Conservation (phyloP, 1,140 invertebrate genomes). For the Ooceraea biroi region DNA sequence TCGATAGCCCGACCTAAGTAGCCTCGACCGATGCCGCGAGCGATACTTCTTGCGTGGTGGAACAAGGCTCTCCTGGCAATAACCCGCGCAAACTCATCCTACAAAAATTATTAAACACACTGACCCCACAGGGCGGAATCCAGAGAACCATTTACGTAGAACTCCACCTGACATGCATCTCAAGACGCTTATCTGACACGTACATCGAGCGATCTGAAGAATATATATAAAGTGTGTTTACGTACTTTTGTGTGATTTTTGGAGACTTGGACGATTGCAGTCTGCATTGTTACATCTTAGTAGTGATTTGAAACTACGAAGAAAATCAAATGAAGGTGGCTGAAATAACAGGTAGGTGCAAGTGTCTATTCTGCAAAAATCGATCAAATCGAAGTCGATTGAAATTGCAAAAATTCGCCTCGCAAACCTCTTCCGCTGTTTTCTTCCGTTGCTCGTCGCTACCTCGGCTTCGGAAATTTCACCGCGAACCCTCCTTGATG, state of each 20-base stretch:
- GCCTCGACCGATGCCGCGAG: constrained; percentile 24
- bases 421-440: constrained; percentile 11
- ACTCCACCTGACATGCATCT: not conserved
- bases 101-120: constrained; percentile 21
- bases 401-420: constrained; percentile 4
- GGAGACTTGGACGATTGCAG: not conserved
- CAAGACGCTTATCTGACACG: not conserved
- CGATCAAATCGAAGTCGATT: too few species aligned
- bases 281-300: too few species aligned
- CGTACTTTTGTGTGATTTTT: not conserved
- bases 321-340: constrained; percentile 19
- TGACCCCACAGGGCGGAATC: not conserved
- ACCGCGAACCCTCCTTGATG: constrained; percentile 44
- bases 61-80: not conserved
- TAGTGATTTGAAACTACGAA: too few species aligned
- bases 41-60: constrained; percentile 6
- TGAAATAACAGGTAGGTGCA: not conserved
- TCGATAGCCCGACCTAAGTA: constrained; percentile 55
- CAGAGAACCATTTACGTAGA: not conserved
- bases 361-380: constrained; percentile 14
- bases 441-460: constrained; percentile 9
- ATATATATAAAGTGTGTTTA: not conserved
- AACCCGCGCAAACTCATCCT: not conserved
- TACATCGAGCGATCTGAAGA: not conserved
- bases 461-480: constrained; percentile 28